Conservation (phyloP, 2,113 vertebrate species). For the Sebastes fasciatus region DNA sequence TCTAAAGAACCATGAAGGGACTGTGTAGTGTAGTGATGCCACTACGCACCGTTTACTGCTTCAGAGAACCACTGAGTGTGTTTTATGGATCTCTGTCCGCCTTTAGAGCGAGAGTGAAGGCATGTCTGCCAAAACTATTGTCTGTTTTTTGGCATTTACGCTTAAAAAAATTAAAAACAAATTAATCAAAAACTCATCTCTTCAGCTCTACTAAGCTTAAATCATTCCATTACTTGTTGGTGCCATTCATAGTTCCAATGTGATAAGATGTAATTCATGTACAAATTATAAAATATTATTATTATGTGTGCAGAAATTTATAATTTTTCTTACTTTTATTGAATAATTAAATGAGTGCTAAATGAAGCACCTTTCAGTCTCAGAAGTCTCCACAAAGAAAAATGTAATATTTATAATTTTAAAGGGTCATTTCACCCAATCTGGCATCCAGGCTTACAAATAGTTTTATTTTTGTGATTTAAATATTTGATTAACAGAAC, state of each 20-base stretch:
- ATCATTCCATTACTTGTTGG: background rate
- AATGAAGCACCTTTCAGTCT: background rate
- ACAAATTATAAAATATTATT: background rate
- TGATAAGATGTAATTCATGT: background rate
- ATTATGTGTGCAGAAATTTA: background rate
- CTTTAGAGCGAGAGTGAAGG: background rate
- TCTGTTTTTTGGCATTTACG: background rate
- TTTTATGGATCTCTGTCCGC: background rate
- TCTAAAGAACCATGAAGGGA: constrained; percentile 31
- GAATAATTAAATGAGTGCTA: background rate
- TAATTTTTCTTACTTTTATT: background rate
- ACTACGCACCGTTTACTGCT: constrained; percentile 9
- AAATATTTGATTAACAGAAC: background rate
- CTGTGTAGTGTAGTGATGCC: constrained; percentile 5
- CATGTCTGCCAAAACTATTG: background rate
- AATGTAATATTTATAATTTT: background rate
- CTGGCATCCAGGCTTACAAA: background rate
- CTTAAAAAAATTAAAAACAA: background rate
- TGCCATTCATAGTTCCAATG: background rate
- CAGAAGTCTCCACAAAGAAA: background rate
- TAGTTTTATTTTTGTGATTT: background rate
- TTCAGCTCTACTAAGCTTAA: background rate
- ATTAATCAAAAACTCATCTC: background rate
- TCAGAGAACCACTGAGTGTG: background rate
- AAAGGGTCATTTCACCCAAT: background rate